A percentile compares a stretch with the other conserved stretches of the same genome.
These are phyloP conservation scores for Phaetusa simplex DNA, from an alignment of 2,113 vertebrate species.

Conservation along the genomic window DNA sequence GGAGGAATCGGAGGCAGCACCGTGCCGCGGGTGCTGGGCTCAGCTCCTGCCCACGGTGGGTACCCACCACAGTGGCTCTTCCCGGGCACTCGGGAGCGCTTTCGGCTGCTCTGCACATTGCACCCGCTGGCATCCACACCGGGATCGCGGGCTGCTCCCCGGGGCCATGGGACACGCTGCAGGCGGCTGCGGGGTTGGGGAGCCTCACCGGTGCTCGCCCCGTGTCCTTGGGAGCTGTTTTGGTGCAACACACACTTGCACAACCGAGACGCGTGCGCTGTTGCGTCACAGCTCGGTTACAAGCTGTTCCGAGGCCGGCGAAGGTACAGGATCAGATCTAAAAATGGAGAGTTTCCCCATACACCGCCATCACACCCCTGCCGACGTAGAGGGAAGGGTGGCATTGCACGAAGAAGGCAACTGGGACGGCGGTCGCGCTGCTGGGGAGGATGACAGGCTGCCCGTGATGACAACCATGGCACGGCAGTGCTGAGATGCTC, in stretches of 20 bases:
- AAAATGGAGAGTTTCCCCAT: slow-evolving; percentile 3
- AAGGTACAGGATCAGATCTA: background rate
- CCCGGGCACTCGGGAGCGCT: accelerated
- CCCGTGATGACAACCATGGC: background rate
- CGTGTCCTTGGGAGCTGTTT: background rate
- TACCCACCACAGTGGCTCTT: accelerated
- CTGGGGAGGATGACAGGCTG: background rate
- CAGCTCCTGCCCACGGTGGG: accelerated
- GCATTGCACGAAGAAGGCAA: background rate
- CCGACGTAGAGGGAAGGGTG: background rate
- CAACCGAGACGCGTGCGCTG: background rate
- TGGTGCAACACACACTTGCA: background rate
- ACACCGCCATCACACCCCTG: background rate
- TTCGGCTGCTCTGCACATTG: accelerated
- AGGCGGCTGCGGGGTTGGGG: accelerated
- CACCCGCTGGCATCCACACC: accelerated
- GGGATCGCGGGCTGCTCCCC: accelerated
- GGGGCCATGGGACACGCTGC: accelerated
- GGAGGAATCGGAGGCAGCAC: background rate
- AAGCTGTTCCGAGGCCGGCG: background rate
- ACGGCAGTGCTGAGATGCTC: background rate
- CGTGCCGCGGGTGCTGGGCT: accelerated
- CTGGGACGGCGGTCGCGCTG: background rate
- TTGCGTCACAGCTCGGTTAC: background rate
- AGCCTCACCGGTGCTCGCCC: accelerated